Conservation (phyloP, 2,113 vertebrate species). For the Pseudorhombus dupliciocellatus region DNA sequence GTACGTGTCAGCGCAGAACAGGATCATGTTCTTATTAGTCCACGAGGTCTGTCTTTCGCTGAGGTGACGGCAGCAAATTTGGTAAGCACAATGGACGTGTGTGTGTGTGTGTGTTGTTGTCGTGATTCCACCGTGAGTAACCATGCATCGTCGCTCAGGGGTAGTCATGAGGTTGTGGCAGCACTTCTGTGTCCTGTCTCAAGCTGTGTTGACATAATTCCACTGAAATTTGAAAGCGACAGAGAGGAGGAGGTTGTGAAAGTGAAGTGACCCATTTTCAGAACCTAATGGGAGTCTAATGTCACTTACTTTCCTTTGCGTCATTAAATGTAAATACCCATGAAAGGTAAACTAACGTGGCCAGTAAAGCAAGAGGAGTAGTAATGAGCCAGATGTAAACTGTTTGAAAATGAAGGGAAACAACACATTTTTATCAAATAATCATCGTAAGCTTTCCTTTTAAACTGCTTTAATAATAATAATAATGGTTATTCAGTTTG, state of each 20-base stretch:
- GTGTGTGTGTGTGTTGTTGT: background rate
- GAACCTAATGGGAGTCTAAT: background rate
- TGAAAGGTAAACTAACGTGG: background rate
- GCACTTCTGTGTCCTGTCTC: background rate
- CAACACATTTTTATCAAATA: no score
- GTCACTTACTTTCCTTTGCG: background rate
- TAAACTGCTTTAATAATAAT: no score
- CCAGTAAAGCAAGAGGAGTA: background rate
- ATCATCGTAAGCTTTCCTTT: no score
- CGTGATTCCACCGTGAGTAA: background rate
- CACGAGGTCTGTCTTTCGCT: constrained; percentile 91
- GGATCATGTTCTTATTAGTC: constrained; percentile 93
- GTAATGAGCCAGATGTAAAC: background rate
- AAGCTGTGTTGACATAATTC: background rate
- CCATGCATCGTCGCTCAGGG: background rate
- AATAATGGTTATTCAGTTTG: no score
- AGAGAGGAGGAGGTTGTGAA: background rate
- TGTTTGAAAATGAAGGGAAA: background rate
- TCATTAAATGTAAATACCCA: background rate
- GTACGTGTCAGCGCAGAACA: constrained; percentile 95
- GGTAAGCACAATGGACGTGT: constrained; percentile 78
- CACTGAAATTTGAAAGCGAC: background rate
- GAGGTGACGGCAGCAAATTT: constrained; percentile 94
- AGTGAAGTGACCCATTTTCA: background rate
- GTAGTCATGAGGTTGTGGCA: background rate